phyloP scores from a whole-genome alignment of 2,888 invertebrate genomes.

The Archaeoteleia sp. region DNA sequence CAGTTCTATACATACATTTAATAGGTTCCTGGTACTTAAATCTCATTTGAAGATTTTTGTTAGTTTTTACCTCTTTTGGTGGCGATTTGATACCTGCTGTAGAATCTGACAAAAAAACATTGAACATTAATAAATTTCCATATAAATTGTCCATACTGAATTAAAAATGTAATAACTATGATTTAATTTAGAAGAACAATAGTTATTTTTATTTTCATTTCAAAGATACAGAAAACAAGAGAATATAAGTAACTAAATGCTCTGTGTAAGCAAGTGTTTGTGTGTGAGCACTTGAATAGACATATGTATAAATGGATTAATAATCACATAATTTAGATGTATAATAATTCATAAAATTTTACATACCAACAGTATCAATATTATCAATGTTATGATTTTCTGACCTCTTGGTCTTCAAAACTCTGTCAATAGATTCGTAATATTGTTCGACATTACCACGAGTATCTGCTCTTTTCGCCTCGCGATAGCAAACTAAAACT shows the following conservation, averaged over 20 bases:
- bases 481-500: slow-evolving; percentile 71
- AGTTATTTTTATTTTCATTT: too few species aligned
- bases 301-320: too few species aligned
- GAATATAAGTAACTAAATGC: too few species aligned
- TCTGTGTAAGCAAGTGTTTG: too few species aligned
- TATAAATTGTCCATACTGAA: too few species aligned
- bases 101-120: slow-evolving; percentile 63
- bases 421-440: slow-evolving; percentile 71
- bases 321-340: not conserved
- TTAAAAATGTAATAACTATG: too few species aligned
- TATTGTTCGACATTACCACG: slow-evolving; percentile 70
- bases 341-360: slow-evolving; percentile 5
- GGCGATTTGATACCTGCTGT: slow-evolving; percentile 65
- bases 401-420: slow-evolving; percentile 64
- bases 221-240: too few species aligned
- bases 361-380: slow-evolving; percentile 71
- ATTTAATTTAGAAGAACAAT: too few species aligned
- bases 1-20: slow-evolving; percentile 64
- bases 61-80: slow-evolving; percentile 71
- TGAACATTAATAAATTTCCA: too few species aligned
- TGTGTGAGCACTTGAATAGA: too few species aligned
- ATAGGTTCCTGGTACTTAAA: slow-evolving; percentile 67
- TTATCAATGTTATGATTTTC: slow-evolving; percentile 60
- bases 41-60: slow-evolving; percentile 70
- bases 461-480: slow-evolving; percentile 70